Conservation (phyloP, 2,888 invertebrate species). For the Carpatolechia fugitivella region DNA sequence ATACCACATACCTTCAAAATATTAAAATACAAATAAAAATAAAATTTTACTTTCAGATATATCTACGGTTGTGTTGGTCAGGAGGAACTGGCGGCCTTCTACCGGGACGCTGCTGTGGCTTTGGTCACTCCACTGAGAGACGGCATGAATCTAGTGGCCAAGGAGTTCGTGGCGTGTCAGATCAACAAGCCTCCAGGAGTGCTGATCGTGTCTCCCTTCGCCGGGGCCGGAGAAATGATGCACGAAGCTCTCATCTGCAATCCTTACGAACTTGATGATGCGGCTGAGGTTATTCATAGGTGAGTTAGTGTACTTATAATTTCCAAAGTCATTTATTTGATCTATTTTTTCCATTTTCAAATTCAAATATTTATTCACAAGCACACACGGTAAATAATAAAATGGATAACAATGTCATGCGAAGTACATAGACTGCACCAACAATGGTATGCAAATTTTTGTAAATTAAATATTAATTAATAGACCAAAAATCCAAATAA, state of each 20-base stretch:
- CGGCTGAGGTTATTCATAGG: conserved; percentile 92
- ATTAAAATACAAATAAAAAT: too few species aligned
- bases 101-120: conserved; percentile 91
- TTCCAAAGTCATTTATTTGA: too few species aligned
- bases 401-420: too few species aligned
- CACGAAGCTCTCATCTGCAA: conserved; percentile 94
- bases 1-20: too few species aligned
- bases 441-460: too few species aligned
- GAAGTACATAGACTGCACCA: too few species aligned
- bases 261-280: conserved; percentile 92
- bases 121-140: conserved; percentile 92
- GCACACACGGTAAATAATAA: too few species aligned
- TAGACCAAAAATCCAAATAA: too few species aligned
- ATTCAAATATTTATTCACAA: too few species aligned
- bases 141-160: conserved; percentile 95
- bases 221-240: conserved; percentile 96
- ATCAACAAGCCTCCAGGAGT: conserved; percentile 92
- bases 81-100: conserved; percentile 91
- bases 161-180: conserved; percentile 95
- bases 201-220: conserved; percentile 92
- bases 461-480: too few species aligned
- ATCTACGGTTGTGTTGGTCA: conserved; percentile 94
- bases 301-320: too few species aligned
- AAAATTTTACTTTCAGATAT: conserved; percentile 70
- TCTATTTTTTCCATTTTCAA: too few species aligned